Evolutionary conservation across 2,888 invertebrate genomes (phyloP), one percentile per base, ranked within the genome.

Genomic region (Agonum fuliginosum): DNA sequence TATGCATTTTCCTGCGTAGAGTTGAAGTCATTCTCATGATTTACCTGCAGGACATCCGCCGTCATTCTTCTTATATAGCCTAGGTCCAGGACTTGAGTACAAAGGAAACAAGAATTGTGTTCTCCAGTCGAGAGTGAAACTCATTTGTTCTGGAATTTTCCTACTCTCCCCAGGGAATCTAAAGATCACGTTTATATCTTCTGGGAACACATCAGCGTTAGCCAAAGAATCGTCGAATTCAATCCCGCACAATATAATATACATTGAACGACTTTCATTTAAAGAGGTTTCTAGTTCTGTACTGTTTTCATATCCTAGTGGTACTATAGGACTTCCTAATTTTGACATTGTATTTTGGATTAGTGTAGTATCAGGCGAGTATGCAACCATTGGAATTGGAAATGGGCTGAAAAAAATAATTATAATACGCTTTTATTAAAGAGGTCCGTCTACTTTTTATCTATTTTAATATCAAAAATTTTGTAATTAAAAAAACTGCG

Each of bases 51-150:
- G 93, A 77, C 85, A 81, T 12, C 91, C 91, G 34, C 92, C 92
- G 80, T 88, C 87, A 0, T 77, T 62, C n/a, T n/a, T n/a, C n/a
- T n/a, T n/a, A n/a, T n/a, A n/a, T n/a, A n/a, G n/a, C 79, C 95
- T 87, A 0, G 95, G 95, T 1, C 95, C 95, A 1, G 91, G 88
- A 1, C 86, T 82, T 84, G 91, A 93, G 84, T 91, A 93, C 27
- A 88, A 80, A 0, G 91, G 92, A 85, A 92, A 95, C 51, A 92
- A 85, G 1, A 89, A 83, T 82, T 92, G 90, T 0, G 95, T 95
- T 12, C 89, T 87, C 95, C 95, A 96, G n/a, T 67, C 51, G 3
- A n/a, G n/a, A 41, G 48, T 46, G 30, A 62, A 62, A 14, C 22
- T 1, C 43, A 65, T 12, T 3, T 20, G 6, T 3, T 17, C 58